A percentile compares a stretch with the other conserved stretches of the same genome.
Conservation (phyloP, 2,888 invertebrate species). For the Limnephilus rhombicus region DNA sequence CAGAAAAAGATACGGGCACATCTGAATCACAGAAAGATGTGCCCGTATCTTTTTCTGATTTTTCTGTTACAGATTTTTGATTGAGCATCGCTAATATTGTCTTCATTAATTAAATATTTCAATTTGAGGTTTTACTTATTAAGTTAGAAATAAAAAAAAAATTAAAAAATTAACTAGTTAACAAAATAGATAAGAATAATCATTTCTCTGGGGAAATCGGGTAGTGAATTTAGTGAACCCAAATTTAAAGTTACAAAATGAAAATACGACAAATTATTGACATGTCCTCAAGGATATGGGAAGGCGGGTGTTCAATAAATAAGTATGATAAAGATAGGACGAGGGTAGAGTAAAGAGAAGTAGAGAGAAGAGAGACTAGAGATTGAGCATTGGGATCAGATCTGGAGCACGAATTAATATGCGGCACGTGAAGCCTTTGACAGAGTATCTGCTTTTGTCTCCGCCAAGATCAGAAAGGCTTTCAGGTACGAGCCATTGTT, state of each 20-base stretch:
- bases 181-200: no score
- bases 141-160: no score
- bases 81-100: no score
- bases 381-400: neutral
- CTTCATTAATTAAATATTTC: no score
- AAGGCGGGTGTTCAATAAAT: neutral
- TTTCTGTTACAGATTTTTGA: no score
- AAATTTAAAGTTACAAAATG: neutral
- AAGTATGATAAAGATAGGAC: neutral
- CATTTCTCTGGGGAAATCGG: no score
- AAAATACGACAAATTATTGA: neutral
- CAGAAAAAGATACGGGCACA: no score
- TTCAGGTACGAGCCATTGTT: slow-evolving; percentile 32
- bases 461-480: slow-evolving; percentile 39
- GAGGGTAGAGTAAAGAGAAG: neutral
- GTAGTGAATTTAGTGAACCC: no score
- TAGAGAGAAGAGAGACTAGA: neutral
- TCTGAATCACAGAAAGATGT: no score
- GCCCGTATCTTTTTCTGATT: no score
- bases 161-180: no score
- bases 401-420: slow-evolving; percentile 48
- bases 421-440: slow-evolving; percentile 44
- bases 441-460: slow-evolving; percentile 51
- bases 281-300: neutral
- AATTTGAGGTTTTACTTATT: no score